Conservation (phyloP, 2,888 invertebrate species). For the Neoascia interrupta region DNA sequence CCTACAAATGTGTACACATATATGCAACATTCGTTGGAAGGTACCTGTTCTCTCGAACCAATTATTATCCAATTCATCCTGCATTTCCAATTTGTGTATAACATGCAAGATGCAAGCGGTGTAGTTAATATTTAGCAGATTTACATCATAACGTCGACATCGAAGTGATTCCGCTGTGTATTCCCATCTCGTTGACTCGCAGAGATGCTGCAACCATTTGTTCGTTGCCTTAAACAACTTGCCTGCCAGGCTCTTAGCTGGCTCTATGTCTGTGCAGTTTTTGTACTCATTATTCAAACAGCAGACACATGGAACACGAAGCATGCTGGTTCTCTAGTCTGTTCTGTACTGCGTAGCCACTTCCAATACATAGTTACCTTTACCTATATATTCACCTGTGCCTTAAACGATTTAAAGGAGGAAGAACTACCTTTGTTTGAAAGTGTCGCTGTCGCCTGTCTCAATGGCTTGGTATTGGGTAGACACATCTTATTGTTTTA, state of each 20-base stretch:
- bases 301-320: slow-evolving; percentile 1
- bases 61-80: neutral
- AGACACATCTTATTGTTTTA: neutral
- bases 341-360: too few relatives aligned
- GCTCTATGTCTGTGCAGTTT: neutral
- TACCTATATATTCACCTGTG: slow-evolving; percentile 9
- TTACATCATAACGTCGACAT: slow-evolving; percentile 20
- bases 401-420: too few relatives aligned
- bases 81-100: slow-evolving; percentile 6
- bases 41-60: neutral
- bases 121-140: slow-evolving; percentile 5
- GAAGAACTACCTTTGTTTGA: neutral
- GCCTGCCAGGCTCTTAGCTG: neutral
- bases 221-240: neutral
- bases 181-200: neutral
- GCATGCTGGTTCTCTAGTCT: too few relatives aligned
- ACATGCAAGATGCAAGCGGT: neutral
- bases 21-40: neutral
- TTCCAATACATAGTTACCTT: too few relatives aligned
- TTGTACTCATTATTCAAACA: slow-evolving; percentile 25
- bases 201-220: slow-evolving; percentile 15
- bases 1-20: too few relatives aligned
- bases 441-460: neutral
- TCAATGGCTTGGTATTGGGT: neutral
- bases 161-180: slow-evolving; percentile 12